Percentiles rank a stretch among this genome's conserved stretches.
Evolutionary conservation across 2,888 invertebrate genomes (phyloP).

Genomic region (Therioaphis trifolii): DNA sequence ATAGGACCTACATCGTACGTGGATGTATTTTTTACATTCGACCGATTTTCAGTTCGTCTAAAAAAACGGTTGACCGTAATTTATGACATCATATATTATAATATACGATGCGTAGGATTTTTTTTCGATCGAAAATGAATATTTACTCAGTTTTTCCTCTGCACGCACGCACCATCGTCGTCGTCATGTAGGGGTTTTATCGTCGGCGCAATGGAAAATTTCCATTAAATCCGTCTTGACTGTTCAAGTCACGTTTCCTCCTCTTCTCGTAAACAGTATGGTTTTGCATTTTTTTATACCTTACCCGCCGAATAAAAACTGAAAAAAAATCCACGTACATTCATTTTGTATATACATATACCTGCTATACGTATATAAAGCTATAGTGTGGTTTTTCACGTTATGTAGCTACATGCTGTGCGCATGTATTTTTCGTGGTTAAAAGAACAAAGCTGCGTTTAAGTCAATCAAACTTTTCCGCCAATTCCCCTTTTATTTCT

Average conservation of each 20-base stretch:
- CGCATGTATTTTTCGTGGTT: slow-evolving; percentile 17
- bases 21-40: not conserved
- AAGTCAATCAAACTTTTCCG: slow-evolving; percentile 56
- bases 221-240: slow-evolving; percentile 60
- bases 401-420: slow-evolving; percentile 30
- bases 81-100: not conserved
- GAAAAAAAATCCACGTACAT: slow-evolving; percentile 42
- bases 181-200: slow-evolving; percentile 29
- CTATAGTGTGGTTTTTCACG: slow-evolving; percentile 38
- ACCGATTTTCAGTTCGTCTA: not conserved
- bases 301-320: slow-evolving; percentile 5
- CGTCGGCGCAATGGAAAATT: slow-evolving; percentile 52
- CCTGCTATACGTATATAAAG: not conserved
- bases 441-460: slow-evolving; percentile 61
- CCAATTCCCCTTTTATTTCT: slow-evolving; percentile 45
- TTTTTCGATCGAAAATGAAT: slow-evolving; percentile 46
- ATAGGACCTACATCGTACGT: not conserved
- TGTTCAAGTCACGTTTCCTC: slow-evolving; percentile 60
- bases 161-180: slow-evolving; percentile 3
- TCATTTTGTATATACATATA: slow-evolving; percentile 31
- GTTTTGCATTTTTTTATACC: slow-evolving; percentile 42
- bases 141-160: slow-evolving; percentile 12
- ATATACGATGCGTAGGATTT: not conserved
- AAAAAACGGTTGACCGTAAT: slow-evolving; percentile 16
- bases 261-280: slow-evolving; percentile 29